Conservation (phyloP, 2,113 vertebrate genomes). For the Cyprinodon variegatus region DNA sequence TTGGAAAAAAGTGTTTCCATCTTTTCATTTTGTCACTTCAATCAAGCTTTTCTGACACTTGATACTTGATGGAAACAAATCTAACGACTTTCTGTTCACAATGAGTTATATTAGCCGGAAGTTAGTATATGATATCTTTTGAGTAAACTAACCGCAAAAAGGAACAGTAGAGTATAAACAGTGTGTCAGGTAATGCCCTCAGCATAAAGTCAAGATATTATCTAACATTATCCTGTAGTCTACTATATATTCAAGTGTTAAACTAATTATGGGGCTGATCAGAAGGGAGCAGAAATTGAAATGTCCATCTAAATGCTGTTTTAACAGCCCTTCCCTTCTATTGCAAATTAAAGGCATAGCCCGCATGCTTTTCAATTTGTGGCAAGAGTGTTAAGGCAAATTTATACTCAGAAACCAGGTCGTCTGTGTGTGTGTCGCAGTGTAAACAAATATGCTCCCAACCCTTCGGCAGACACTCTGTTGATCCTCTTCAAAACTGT, state of each 20-base stretch:
- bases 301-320: not conserved
- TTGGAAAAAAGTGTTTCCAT: too few relatives aligned
- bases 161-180: not conserved
- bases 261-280: not conserved
- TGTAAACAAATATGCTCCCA: too few relatives aligned
- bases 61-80: too few relatives aligned
- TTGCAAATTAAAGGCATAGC: not conserved
- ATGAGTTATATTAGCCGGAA: not conserved
- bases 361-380: not conserved
- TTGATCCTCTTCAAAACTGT: too few relatives aligned
- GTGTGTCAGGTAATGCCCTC: not conserved
- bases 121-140: not conserved
- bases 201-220: not conserved
- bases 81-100: not conserved
- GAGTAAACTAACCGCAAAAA: not conserved
- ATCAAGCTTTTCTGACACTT: too few relatives aligned
- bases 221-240: not conserved
- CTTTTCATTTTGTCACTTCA: too few relatives aligned
- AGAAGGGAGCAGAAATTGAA: too few relatives aligned
- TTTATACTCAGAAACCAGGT: too few relatives aligned
- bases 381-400: not conserved
- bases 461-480: too few relatives aligned
- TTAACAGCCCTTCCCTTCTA: not conserved
- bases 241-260: not conserved
- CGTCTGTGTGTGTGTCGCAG: too few relatives aligned